Conservation (phyloP, 2,888 invertebrate species). For the Panzeria rudis region DNA sequence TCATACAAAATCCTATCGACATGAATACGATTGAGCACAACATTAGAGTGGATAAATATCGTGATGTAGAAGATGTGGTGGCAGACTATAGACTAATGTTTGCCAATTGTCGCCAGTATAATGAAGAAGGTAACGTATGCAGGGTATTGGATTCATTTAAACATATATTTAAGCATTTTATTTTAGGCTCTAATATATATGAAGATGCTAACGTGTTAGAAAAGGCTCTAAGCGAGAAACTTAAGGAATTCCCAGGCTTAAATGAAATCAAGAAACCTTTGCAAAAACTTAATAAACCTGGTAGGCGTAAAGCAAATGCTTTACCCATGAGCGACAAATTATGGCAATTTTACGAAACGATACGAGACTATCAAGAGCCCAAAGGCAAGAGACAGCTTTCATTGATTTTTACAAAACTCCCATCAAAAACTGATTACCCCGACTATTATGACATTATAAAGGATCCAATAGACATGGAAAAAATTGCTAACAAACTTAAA, state of each 20-base stretch:
- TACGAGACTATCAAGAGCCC: constrained; percentile 93
- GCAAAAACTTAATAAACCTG: constrained; percentile 78
- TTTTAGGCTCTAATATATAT: constrained; percentile 92
- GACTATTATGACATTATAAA: constrained; percentile 99
- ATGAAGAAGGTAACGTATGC: constrained; percentile 91
- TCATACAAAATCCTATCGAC: constrained; percentile 97
- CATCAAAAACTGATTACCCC: constrained; percentile 96
- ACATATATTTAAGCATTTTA: background rate
- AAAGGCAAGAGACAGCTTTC: constrained; percentile 95
- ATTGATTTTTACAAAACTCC: constrained; percentile 96
- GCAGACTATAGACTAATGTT: constrained; percentile 97
- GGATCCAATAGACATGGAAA: constrained; percentile 97
- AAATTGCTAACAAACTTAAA: constrained; percentile 94
- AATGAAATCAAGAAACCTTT: constrained; percentile 82
- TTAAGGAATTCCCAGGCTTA: constrained; percentile 89
- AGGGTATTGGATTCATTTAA: background rate
- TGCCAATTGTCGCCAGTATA: constrained; percentile 97
- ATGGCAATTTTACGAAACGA: constrained; percentile 93
- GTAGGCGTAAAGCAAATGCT: constrained; percentile 84
- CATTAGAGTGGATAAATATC: constrained; percentile 93
- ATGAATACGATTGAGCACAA: constrained; percentile 96
- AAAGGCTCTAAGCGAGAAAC: constrained; percentile 91
- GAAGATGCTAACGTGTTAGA: constrained; percentile 96
- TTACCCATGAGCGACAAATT: constrained; percentile 89
- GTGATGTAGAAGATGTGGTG: constrained; percentile 92